Evolutionary conservation across 2,888 invertebrate species (phyloP).

Genomic region (Chorisops tibialis): DNA sequence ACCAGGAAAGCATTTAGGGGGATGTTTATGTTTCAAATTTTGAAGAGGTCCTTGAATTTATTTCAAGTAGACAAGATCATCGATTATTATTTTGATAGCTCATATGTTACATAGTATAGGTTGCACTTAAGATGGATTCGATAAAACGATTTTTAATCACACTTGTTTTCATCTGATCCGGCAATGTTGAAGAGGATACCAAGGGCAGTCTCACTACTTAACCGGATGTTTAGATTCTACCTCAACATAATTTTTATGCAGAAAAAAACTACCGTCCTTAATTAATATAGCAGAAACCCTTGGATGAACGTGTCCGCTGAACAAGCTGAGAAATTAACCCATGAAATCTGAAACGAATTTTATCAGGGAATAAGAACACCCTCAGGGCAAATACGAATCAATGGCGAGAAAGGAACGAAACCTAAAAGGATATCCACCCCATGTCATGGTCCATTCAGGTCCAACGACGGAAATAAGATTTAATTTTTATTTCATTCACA

Average conservation of each 20-base stretch:
- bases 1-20: constrained; percentile 14
- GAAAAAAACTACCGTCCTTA: no score
- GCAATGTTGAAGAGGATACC: neutral
- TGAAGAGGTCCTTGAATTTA: constrained; percentile 32
- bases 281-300: no score
- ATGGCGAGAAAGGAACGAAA: neutral
- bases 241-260: no score
- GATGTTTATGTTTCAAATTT: constrained; percentile 32
- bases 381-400: neutral
- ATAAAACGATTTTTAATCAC: constrained; percentile 11
- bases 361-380: neutral
- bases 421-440: neutral
- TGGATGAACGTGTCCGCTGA: neutral
- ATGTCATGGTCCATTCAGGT: constrained; percentile 29
- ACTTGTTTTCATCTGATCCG: constrained; percentile 7
- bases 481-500: constrained; percentile 33
- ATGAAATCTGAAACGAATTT: constrained; percentile 8
- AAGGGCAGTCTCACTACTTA: neutral
- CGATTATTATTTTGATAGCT: constrained; percentile 28
- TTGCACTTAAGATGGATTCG: neutral
- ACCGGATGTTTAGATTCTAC: neutral
- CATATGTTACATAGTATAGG: neutral
- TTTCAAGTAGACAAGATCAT: constrained; percentile 29
- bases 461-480: constrained; percentile 31
- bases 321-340: neutral